Evolutionary conservation across 2,888 invertebrate genomes (phyloP).

Genomic region (Cantharis flavilabris): DNA sequence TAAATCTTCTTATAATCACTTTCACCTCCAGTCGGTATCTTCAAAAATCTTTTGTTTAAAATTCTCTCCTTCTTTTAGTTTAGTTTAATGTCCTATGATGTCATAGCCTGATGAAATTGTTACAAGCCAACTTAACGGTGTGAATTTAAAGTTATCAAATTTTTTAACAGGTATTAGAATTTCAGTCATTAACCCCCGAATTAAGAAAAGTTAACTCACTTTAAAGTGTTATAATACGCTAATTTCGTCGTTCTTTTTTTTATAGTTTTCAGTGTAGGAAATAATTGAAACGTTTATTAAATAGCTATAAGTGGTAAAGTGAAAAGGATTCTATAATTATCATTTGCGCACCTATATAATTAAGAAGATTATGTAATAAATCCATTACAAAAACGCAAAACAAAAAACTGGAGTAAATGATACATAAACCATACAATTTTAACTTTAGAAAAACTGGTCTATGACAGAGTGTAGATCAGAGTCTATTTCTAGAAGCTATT

Average conservation of each 20-base stretch:
- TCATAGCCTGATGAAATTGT: neutral
- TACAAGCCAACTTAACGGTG: neutral
- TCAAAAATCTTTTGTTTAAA: neutral
- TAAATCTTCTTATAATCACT: neutral
- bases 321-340: neutral
- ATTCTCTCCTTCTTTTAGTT: neutral
- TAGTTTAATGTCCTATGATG: neutral
- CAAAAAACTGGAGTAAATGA: neutral
- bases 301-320: neutral
- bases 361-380: neutral
- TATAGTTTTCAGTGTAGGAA: neutral
- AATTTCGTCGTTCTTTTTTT: neutral
- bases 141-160: neutral
- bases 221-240: neutral
- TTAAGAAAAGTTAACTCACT: neutral
- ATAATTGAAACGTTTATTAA: neutral
- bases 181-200: neutral
- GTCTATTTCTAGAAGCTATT: slow-evolving; percentile 24
- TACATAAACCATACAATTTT: neutral
- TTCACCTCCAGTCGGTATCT: neutral
- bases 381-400: neutral
- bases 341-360: neutral
- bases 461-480: slow-evolving; percentile 10
- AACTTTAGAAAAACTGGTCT: neutral
- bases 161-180: neutral